phyloP scores from a whole-genome alignment of 2,113 vertebrate species.

The Emydura subglobosa region DNA sequence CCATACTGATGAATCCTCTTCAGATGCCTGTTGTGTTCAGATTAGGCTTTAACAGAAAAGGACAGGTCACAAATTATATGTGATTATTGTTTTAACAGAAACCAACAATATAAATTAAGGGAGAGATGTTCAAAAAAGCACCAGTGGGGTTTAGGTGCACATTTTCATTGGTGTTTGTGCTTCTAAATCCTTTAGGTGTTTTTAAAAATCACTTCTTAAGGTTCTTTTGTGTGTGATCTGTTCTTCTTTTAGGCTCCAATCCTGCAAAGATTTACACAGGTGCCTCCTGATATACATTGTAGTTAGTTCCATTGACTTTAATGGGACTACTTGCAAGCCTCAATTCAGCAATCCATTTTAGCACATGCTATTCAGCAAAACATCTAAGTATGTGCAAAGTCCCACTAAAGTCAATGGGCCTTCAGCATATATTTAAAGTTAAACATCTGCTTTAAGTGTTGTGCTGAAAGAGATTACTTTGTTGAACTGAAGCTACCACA shows the following conservation, averaged over 20 bases:
- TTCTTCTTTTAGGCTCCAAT: not conserved
- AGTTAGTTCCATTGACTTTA: not conserved
- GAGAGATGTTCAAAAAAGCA: not conserved
- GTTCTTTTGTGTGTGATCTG: not conserved
- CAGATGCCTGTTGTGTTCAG: not conserved
- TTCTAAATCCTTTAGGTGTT: not conserved
- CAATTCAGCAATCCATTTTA: not conserved
- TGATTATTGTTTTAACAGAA: not conserved
- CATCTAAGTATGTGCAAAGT: not conserved
- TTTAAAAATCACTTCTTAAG: not conserved
- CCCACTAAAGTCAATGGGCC: not conserved
- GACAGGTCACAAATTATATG: not conserved
- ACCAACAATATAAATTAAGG: not conserved
- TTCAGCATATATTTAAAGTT: not conserved
- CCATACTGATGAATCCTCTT: not conserved
- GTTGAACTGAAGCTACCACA: not conserved
- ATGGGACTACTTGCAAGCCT: not conserved
- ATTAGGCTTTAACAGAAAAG: not conserved
- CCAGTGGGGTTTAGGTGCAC: not conserved
- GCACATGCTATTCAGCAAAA: not conserved
- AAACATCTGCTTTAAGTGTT: not conserved
- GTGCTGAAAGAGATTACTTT: not conserved
- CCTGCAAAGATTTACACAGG: not conserved
- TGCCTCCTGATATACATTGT: not conserved
- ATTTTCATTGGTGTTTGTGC: not conserved